phyloP scores from a whole-genome alignment of 2,797 vertebrate species.

The Menidia menidia region DNA sequence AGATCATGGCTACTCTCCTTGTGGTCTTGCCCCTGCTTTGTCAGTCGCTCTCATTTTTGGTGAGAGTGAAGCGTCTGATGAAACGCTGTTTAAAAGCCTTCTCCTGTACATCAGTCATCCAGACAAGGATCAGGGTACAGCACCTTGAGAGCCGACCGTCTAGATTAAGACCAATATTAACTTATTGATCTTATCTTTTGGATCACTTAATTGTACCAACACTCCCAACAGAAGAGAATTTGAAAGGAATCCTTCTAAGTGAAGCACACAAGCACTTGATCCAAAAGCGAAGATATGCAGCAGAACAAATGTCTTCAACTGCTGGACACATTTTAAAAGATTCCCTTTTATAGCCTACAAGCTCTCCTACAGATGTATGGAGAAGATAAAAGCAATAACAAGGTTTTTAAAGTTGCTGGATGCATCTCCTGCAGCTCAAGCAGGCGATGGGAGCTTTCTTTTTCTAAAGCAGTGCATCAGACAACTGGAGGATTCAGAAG shows the following conservation, averaged over 20 bases:
- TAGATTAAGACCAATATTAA: conserved; percentile 34
- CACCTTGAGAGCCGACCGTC: conserved; percentile 29
- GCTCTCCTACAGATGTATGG: not conserved
- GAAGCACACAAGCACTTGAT: not conserved
- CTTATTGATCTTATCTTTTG: conserved; percentile 19
- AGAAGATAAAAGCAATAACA: conserved; percentile 2
- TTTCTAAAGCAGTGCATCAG: conserved; percentile 27
- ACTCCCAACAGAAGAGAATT: conserved; percentile 20
- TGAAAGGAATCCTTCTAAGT: not conserved
- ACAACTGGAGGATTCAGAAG: conserved; percentile 24
- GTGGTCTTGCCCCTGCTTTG: not conserved
- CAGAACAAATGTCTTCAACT: not conserved
- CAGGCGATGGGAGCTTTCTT: not conserved
- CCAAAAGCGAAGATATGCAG: conserved; percentile 1
- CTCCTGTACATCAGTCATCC: conserved; percentile 35
- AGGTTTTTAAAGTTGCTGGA: not conserved
- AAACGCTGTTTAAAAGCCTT: not conserved
- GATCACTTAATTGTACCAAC: conserved; percentile 26
- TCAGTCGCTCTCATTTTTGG: conserved; percentile 2
- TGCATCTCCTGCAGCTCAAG: not conserved
- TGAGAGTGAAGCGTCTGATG: not conserved
- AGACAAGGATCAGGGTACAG: conserved; percentile 41
- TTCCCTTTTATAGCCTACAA: not conserved
- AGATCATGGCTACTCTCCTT: conserved; percentile 7
- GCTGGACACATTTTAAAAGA: not conserved